phyloP scores from a whole-genome alignment of 2,797 vertebrate genomes.

The Malurus leucopterus region DNA sequence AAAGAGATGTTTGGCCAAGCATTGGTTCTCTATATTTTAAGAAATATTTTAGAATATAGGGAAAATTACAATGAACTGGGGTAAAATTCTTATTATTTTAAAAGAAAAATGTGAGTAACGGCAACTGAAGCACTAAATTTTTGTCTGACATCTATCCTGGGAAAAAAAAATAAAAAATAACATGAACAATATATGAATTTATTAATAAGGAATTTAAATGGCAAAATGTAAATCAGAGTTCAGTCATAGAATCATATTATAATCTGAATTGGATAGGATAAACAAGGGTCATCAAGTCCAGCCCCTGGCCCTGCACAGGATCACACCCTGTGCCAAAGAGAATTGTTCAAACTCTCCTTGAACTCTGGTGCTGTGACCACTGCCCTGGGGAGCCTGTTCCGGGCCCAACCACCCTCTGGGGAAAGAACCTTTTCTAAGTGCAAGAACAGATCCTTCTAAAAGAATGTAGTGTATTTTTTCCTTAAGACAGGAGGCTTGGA shows the following conservation, averaged over 20 bases:
- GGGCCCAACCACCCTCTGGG: fast-evolving
- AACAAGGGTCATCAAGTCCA: neutral
- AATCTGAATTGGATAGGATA: neutral
- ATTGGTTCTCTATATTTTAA: neutral
- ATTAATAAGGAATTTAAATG: neutral
- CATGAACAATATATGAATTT: neutral
- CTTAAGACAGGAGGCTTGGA: neutral
- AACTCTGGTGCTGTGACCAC: neutral
- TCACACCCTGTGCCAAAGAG: neutral
- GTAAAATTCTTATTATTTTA: neutral
- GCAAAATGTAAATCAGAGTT: neutral
- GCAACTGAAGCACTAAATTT: neutral
- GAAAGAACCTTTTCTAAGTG: neutral
- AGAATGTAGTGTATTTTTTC: neutral
- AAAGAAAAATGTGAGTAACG: neutral
- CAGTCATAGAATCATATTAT: neutral
- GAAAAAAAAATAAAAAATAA: no score
- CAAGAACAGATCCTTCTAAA: neutral
- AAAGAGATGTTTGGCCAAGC: neutral
- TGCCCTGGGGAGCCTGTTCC: neutral
- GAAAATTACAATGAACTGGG: neutral
- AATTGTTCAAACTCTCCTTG: neutral
- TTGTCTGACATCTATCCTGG: neutral
- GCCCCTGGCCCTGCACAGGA: neutral
- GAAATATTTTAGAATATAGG: neutral